These are phyloP conservation scores for Todiramphus chloris DNA, from an alignment of 2,113 vertebrate species.

Conservation along the genomic window DNA sequence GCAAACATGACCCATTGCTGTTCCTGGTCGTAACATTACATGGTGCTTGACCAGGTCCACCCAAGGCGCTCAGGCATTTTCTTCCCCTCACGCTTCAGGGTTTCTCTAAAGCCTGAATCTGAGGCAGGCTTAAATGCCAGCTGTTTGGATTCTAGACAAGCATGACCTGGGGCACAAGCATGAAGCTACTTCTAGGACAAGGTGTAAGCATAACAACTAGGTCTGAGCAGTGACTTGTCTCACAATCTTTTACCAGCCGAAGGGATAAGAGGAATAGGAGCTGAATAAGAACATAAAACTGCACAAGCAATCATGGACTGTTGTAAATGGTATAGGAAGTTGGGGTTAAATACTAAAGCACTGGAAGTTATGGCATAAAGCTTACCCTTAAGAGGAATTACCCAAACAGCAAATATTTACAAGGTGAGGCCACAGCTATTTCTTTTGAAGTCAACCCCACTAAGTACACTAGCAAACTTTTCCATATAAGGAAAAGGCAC, in stretches of 20 bases:
- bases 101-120: neutral
- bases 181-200: neutral
- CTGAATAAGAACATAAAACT: neutral
- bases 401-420: conserved; percentile 10
- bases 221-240: neutral
- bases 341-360: neutral
- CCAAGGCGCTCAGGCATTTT: neutral
- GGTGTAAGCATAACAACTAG: neutral
- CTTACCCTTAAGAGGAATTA: neutral
- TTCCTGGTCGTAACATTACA: accelerated
- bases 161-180: neutral
- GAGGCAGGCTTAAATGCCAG: neutral
- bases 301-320: neutral
- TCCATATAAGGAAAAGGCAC: neutral
- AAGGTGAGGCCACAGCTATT: neutral
- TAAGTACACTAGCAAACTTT: neutral
- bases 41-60: neutral
- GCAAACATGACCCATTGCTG: neutral
- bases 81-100: neutral
- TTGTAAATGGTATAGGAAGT: neutral
- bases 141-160: neutral
- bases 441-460: neutral
- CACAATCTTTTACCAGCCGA: neutral
- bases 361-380: neutral
- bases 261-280: neutral